phyloP scores from a whole-genome alignment of 2,797 vertebrate species.

The Oceanodroma leucorhoa region DNA sequence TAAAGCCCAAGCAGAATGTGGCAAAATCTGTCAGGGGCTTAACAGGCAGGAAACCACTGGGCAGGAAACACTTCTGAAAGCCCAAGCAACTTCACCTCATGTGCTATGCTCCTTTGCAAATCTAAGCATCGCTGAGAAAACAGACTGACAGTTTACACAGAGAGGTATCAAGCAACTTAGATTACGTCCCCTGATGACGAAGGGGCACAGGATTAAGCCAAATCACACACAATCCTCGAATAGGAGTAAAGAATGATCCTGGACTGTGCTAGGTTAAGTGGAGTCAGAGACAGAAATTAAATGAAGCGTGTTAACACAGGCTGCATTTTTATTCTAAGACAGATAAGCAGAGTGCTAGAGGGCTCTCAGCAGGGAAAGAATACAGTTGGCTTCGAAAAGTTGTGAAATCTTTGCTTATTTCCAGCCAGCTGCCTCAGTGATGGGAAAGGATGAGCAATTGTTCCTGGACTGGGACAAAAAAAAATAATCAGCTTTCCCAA shows the following conservation, averaged over 20 bases:
- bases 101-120: neutral
- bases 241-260: neutral
- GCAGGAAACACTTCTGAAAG: neutral
- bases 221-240: neutral
- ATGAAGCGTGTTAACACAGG: neutral
- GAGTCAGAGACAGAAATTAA: neutral
- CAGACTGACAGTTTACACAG: neutral
- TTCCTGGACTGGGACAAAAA: conserved; percentile 23
- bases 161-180: neutral
- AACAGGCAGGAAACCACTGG: neutral
- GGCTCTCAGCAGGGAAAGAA: neutral
- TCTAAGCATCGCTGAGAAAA: neutral
- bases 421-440: neutral
- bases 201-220: neutral
- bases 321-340: neutral
- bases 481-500: neutral
- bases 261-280: neutral
- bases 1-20: neutral
- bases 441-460: conserved; percentile 32
- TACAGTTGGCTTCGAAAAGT: neutral
- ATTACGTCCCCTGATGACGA: neutral
- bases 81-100: neutral
- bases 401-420: conserved; percentile 11
- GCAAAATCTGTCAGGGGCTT: neutral
- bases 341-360: neutral